Evolutionary conservation across 2,888 invertebrate species (phyloP), one percentile per base, ranked within the genome.

Genomic region (Leptinotarsa tumamoca): DNA sequence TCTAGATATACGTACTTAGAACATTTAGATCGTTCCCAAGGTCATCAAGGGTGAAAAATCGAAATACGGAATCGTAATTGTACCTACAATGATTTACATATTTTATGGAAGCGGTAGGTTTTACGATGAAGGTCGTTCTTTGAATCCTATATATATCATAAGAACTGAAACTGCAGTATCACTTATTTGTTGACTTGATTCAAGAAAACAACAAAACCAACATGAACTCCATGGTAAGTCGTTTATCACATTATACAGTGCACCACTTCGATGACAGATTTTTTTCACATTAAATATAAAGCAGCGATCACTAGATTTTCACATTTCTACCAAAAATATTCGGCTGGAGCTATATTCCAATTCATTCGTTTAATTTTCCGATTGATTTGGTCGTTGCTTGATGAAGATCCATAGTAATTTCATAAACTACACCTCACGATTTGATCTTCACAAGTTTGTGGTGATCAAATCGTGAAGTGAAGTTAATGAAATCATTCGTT

Each of bases 171-270:
- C 33, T n/a, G 3, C 3, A 10, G 63, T 63, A 63, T 63, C 63
- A 63, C 43, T 63, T 63, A 15, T 15, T 18, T 63, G 7, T 43
- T 63, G 63, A 63, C 17, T 52, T 4, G 52, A 52, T 17, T n/a
- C 63, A 63, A 63, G 27, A 27, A 27, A 43, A 63, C 33, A 33
- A 63, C 58, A 58, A 23, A 13, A 63, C 33, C 63, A 63, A 27
- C 17, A 63, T 63, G 63, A 63, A 63, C 33, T 63, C 63, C 63
- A 33, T 63, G 63, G 63, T 63, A n/a, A 63, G 63, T 43, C 27
- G 13, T 43, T n/a, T 0, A 2, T 63, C 2, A 63, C n/a, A 33
- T 63, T 43, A 5, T 15, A 7, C 3, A 17, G 15, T 33, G 3
- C 10, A 13, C 43, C 43, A 43, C 13, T 10, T 10, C 43, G 3